Evolutionary conservation across 2,888 invertebrate genomes (phyloP).

Genomic region (Gryllus longicercus): DNA sequence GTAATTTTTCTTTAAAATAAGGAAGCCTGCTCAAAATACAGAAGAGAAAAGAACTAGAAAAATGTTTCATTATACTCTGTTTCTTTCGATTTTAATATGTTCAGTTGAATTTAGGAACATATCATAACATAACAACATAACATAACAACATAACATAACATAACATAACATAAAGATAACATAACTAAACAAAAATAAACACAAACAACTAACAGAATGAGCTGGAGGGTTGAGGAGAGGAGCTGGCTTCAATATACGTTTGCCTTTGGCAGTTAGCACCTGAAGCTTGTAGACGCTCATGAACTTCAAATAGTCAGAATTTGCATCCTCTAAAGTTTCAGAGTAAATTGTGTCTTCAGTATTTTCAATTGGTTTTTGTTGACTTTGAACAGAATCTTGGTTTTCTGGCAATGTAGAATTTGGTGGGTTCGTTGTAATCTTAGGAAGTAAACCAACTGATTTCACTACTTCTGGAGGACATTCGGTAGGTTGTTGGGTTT

Average conservation of each 20-base stretch:
- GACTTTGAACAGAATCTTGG: not conserved
- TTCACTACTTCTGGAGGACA: not conserved
- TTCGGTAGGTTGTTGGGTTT: not conserved
- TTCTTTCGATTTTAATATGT: too few relatives aligned
- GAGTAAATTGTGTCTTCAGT: not conserved
- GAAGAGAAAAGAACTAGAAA: too few relatives aligned
- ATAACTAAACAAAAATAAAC: not conserved
- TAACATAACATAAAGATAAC: too few relatives aligned
- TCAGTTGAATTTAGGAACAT: too few relatives aligned
- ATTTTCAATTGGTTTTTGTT: not conserved
- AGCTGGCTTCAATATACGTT: not conserved
- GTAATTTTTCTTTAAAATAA: too few relatives aligned
- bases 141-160: too few relatives aligned
- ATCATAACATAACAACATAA: too few relatives aligned
- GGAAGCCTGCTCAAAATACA: too few relatives aligned
- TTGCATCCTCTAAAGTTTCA: slow-evolving; percentile 17
- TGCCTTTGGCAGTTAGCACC: not conserved
- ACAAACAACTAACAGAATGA: not conserved
- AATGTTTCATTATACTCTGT: too few relatives aligned
- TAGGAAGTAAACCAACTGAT: not conserved
- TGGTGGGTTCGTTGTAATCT: not conserved
- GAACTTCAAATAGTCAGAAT: slow-evolving; percentile 30
- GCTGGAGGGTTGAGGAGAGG: not conserved
- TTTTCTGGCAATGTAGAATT: not conserved
- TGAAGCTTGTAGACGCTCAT: slow-evolving; percentile 24